Evolutionary conservation across 1,140 invertebrate species (phyloP).

Genomic region (Microplitis mediator): DNA sequence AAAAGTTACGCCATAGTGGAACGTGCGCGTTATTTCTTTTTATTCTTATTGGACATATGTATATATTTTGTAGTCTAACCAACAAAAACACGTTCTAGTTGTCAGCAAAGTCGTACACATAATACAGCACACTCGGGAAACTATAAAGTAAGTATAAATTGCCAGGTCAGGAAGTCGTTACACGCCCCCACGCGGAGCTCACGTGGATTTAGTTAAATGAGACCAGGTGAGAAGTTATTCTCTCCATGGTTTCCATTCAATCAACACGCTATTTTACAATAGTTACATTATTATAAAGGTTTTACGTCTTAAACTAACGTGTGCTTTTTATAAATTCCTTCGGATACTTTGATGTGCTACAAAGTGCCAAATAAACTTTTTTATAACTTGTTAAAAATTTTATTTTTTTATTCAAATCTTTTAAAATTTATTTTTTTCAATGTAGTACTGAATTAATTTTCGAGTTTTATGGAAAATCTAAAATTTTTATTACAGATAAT

Average conservation of each 20-base stretch:
- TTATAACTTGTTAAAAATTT: no score
- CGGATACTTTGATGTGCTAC: neutral
- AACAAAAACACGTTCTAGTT: constrained; percentile 4
- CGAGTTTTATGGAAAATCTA: no score
- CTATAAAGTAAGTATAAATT: constrained; percentile 19
- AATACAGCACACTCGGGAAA: neutral
- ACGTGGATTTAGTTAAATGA: constrained; percentile 25
- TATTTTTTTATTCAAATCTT: no score
- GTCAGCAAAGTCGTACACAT: neutral
- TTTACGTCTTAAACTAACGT: no score
- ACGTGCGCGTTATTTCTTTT: constrained; percentile 22
- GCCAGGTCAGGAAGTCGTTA: constrained; percentile 32
- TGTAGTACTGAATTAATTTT: no score
- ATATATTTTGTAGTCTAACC: neutral
- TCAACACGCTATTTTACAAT: neutral
- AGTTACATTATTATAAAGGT: neutral
- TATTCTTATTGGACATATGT: neutral
- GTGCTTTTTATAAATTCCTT: neutral
- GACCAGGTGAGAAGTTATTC: constrained; percentile 30
- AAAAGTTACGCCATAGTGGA: constrained; percentile 30
- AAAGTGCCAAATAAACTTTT: neutral
- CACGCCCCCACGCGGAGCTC: constrained; percentile 21
- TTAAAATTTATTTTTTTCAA: no score
- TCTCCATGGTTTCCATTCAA: constrained; percentile 26
- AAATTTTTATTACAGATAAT: no score